These are phyloP conservation scores for Miltochrista miniata DNA, from an alignment of 2,888 invertebrate genomes.

Conservation along the genomic window DNA sequence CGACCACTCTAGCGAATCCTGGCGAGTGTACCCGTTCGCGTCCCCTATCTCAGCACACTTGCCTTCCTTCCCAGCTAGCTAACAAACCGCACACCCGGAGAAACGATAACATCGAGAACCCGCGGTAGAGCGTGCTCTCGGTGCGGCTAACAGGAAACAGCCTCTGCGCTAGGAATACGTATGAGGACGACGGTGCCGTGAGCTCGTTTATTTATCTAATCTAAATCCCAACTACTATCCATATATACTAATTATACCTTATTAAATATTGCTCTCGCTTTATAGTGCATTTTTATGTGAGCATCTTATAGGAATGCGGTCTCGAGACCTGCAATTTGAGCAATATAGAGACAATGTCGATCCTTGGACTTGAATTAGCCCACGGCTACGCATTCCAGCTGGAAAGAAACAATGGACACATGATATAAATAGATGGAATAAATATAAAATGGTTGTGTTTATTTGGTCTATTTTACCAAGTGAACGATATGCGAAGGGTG, in stretches of 20 bases:
- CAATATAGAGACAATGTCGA: slow-evolving; percentile 58
- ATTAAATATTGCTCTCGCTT: slow-evolving; percentile 42
- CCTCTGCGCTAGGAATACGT: slow-evolving; percentile 73
- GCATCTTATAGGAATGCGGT: background rate
- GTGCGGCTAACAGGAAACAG: slow-evolving; percentile 67
- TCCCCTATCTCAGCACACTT: slow-evolving; percentile 34
- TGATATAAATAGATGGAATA: slow-evolving; percentile 78
- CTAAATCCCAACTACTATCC: slow-evolving; percentile 30
- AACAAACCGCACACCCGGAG: slow-evolving; percentile 30
- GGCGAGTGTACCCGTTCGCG: slow-evolving; percentile 33
- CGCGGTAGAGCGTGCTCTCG: slow-evolving; percentile 51
- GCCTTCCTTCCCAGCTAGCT: slow-evolving; percentile 24
- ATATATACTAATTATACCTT: slow-evolving; percentile 44
- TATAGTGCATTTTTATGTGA: background rate
- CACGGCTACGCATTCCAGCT: slow-evolving; percentile 70
- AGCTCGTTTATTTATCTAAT: slow-evolving; percentile 48
- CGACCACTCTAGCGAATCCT: slow-evolving; percentile 61
- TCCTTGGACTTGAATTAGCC: slow-evolving; percentile 58
- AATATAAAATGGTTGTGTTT: slow-evolving; percentile 70
- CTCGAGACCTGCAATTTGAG: slow-evolving; percentile 50
- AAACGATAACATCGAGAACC: slow-evolving; percentile 43
- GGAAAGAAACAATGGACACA: slow-evolving; percentile 76
- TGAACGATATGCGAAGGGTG: slow-evolving; percentile 76
- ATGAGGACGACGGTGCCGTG: slow-evolving; percentile 68
- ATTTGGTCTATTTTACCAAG: slow-evolving; percentile 76